A percentile compares a stretch with the other conserved stretches of the same genome.
Evolutionary conservation across 2,888 invertebrate genomes (phyloP).

Genomic region (Papilio protenor): DNA sequence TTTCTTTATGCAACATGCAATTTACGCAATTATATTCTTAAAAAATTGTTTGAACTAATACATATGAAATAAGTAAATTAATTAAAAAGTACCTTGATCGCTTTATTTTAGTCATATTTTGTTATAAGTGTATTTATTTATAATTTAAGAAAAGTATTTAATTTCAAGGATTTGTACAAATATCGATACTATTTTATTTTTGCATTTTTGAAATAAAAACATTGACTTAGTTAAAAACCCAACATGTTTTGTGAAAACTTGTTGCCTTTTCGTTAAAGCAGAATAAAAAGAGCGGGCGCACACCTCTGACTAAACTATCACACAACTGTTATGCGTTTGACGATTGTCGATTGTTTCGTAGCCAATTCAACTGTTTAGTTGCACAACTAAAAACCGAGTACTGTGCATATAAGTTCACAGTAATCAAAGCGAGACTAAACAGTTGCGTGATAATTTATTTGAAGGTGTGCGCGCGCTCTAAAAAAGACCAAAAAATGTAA

Average conservation of each 20-base stretch:
- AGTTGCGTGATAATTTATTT: too few relatives aligned
- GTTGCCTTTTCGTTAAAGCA: too few relatives aligned
- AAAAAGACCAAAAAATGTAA: background rate
- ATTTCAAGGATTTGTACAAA: background rate
- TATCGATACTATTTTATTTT: background rate
- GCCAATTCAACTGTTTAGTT: too few relatives aligned
- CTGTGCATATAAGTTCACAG: too few relatives aligned
- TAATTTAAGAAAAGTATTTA: background rate
- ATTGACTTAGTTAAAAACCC: background rate
- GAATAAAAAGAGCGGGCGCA: too few relatives aligned
- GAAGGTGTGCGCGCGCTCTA: too few relatives aligned
- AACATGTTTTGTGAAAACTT: background rate
- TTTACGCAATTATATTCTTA: background rate
- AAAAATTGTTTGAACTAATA: background rate
- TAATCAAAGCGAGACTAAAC: too few relatives aligned
- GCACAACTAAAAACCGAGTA: too few relatives aligned
- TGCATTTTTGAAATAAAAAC: background rate
- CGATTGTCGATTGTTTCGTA: too few relatives aligned
- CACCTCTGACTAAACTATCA: too few relatives aligned
- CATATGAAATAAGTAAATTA: background rate
- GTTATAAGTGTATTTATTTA: constrained; percentile 26
- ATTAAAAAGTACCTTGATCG: background rate
- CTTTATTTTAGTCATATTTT: background rate
- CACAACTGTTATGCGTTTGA: too few relatives aligned
- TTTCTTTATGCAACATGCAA: background rate